A percentile compares a stretch with the other conserved stretches of the same genome.
phyloP scores from a whole-genome alignment of 2,888 invertebrate species.

The Orthosia cruda region DNA sequence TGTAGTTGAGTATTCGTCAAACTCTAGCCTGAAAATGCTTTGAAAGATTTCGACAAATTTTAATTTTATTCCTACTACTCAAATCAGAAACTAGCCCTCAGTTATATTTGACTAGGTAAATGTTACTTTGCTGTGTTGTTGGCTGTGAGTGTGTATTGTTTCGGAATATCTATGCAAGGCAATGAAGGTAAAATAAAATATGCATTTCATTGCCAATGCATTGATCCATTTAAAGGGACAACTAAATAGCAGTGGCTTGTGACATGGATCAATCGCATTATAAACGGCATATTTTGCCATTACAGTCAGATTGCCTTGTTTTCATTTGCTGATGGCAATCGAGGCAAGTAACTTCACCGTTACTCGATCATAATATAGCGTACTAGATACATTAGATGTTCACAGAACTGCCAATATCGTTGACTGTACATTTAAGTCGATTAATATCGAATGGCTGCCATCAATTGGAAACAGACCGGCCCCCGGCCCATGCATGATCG shows the following conservation, averaged over 20 bases:
- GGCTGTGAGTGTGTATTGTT: not conserved
- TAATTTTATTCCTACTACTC: too few relatives aligned
- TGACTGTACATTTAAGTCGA: not conserved
- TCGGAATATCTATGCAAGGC: not conserved
- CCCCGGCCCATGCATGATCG: too few relatives aligned
- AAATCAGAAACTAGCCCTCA: not conserved
- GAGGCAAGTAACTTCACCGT: not conserved
- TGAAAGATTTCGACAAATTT: too few relatives aligned
- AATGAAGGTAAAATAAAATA: not conserved
- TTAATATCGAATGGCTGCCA: not conserved
- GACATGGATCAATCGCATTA: not conserved
- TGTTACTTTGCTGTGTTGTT: too few relatives aligned
- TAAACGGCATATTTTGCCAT: not conserved
- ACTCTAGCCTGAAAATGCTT: too few relatives aligned
- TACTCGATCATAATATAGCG: constrained; percentile 1
- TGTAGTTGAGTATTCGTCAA: too few relatives aligned
- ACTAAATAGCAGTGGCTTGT: not conserved
- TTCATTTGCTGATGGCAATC: constrained; percentile 4
- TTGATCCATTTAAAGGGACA: not conserved
- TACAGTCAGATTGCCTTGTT: constrained; percentile 8
- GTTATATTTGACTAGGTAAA: too few relatives aligned
- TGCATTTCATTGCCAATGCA: not conserved
- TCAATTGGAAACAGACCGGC: not conserved
- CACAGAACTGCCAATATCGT: not conserved
- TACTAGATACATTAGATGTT: not conserved